Evolutionary conservation across 2,113 vertebrate genomes (phyloP).

Genomic region (Amphilophus citrinellus): DNA sequence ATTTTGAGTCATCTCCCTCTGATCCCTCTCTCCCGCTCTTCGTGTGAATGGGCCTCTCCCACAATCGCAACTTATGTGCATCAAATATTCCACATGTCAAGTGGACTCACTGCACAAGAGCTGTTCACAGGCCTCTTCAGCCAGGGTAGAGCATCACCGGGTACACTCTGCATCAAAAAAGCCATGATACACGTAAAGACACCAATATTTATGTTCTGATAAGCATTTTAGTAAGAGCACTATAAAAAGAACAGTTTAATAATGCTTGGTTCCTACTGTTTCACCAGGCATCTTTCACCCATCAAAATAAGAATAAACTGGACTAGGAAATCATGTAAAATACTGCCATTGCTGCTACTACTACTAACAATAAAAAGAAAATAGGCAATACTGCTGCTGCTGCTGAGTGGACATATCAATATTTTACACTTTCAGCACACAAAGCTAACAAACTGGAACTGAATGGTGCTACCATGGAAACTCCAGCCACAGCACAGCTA

Average conservation of each 20-base stretch:
- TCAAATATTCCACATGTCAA: slow-evolving; percentile 61
- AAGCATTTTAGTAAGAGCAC: slow-evolving; percentile 7
- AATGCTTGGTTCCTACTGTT: background rate
- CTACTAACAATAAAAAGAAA: background rate
- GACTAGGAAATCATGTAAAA: background rate
- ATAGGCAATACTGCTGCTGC: accelerated
- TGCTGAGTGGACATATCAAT: background rate
- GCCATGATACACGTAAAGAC: slow-evolving; percentile 19
- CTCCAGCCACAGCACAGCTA: background rate
- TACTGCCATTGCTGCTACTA: background rate
- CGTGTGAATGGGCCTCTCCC: slow-evolving; percentile 19
- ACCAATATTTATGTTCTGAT: slow-evolving; percentile 43
- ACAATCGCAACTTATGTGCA: slow-evolving; percentile 30
- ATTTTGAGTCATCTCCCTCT: background rate
- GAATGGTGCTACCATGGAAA: slow-evolving; percentile 28
- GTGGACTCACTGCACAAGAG: slow-evolving; percentile 40
- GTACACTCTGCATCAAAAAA: slow-evolving; percentile 39
- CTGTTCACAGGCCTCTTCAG: slow-evolving; percentile 59
- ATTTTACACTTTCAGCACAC: background rate
- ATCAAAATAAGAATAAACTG: background rate
- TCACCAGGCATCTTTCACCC: accelerated
- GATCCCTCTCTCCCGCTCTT: slow-evolving; percentile 1
- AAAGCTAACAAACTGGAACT: background rate
- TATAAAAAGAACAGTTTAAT: background rate
- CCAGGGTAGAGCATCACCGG: slow-evolving; percentile 29